Evolutionary conservation across 2,113 vertebrate genomes (phyloP).

Genomic region (Halichoeres trimaculatus): DNA sequence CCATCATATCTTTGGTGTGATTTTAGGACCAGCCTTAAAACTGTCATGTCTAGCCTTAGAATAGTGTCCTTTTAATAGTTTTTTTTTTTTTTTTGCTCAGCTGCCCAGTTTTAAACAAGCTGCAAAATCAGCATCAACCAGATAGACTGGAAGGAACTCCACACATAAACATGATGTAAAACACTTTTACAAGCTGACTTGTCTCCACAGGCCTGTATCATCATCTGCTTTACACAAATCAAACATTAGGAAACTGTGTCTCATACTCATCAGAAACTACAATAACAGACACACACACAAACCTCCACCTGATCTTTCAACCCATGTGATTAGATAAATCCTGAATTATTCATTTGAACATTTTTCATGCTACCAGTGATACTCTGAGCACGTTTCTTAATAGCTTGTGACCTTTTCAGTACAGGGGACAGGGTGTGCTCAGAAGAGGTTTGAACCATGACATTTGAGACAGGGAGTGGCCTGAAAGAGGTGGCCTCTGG

Average conservation of each 20-base stretch:
- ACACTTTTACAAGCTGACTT: conserved; percentile 1
- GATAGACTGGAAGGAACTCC: not conserved
- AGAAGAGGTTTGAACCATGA: conserved; percentile 40
- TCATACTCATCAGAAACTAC: conserved; percentile 26
- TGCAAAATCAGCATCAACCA: too few species aligned
- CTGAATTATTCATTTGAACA: conserved; percentile 60
- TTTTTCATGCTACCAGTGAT: conserved; percentile 48
- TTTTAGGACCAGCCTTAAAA: too few species aligned
- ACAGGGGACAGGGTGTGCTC: conserved; percentile 27
- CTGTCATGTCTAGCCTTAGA: too few species aligned
- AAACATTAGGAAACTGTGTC: not conserved
- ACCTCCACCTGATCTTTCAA: not conserved
- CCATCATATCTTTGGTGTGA: too few species aligned
- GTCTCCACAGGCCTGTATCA: conserved; percentile 3
- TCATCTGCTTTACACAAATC: not conserved
- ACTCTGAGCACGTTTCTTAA: conserved; percentile 26
- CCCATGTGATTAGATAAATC: conserved; percentile 29
- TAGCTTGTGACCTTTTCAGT: conserved; percentile 63
- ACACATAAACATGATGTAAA: not conserved
- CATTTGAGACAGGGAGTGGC: conserved; percentile 71
- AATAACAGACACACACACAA: not conserved
- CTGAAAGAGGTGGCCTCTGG: conserved; percentile 47
- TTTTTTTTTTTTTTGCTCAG: too few species aligned
- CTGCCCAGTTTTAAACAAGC: too few species aligned
- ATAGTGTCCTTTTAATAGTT: too few species aligned